Evolutionary conservation across 2,888 invertebrate genomes (phyloP).

Genomic region (Eupeodes luniger): DNA sequence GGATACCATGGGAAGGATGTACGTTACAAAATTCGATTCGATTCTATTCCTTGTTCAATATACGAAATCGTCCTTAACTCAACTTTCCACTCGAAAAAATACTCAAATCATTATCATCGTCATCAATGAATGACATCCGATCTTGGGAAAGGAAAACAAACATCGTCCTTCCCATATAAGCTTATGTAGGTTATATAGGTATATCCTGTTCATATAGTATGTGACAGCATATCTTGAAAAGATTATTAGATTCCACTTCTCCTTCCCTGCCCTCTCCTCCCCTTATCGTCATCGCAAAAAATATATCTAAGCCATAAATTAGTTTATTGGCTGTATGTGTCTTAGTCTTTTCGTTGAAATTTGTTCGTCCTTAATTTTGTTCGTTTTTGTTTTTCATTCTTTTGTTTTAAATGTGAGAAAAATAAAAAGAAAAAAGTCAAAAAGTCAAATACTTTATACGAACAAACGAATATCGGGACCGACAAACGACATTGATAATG

Average conservation of each 20-base stretch:
- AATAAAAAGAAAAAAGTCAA: conserved; percentile 22
- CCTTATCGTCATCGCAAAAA: background rate
- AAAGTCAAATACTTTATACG: conserved; percentile 33
- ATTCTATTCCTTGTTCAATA: conserved; percentile 28
- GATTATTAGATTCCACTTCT: conserved; percentile 26
- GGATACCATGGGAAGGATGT: background rate
- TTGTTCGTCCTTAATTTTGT: conserved; percentile 10
- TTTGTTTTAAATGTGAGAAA: conserved; percentile 18
- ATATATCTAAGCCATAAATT: conserved; percentile 34
- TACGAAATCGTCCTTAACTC: conserved; percentile 7
- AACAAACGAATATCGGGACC: conserved; percentile 30
- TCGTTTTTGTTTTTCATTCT: too few species aligned
- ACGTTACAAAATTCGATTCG: background rate
- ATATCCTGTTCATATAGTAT: background rate
- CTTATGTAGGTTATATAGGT: background rate
- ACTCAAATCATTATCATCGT: conserved; percentile 36
- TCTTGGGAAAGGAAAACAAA: background rate
- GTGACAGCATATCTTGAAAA: background rate
- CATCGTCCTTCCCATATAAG: background rate
- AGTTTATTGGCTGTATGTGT: conserved; percentile 38
- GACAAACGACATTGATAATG: conserved; percentile 54
- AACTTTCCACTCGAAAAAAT: conserved; percentile 20
- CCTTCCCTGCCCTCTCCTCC: too few species aligned
- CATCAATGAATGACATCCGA: conserved; percentile 37
- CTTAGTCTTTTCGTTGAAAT: conserved; percentile 16